A percentile compares a stretch with the other conserved stretches of the same genome.
Conservation (phyloP, 2,113 vertebrate species). For the Melozone crissalis region DNA sequence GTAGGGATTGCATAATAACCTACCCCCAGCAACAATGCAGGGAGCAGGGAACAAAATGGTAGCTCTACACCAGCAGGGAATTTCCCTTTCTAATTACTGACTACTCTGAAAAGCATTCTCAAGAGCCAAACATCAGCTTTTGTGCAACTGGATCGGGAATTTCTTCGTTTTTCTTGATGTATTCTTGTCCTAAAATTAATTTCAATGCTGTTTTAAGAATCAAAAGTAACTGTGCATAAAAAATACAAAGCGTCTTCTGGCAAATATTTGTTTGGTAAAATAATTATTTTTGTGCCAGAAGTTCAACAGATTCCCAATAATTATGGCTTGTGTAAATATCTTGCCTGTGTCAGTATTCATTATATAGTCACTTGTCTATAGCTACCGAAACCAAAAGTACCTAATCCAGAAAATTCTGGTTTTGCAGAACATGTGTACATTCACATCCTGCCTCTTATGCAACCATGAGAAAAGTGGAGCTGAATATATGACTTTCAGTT, state of each 20-base stretch:
- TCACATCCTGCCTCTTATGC: background rate
- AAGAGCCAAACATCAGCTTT: background rate
- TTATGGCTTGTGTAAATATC: background rate
- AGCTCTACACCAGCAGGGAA: conserved; percentile 36
- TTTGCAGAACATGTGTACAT: rapidly evolving
- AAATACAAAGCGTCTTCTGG: background rate
- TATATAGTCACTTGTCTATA: background rate
- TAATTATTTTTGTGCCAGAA: background rate
- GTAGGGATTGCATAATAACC: conserved; percentile 54
- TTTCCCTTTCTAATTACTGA: conserved; percentile 52
- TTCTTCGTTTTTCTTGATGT: background rate
- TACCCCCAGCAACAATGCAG: conserved; percentile 24
- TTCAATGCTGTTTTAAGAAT: background rate
- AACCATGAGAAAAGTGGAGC: background rate
- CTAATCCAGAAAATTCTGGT: background rate
- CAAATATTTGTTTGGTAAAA: background rate
- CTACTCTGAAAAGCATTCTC: background rate
- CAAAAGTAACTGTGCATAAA: background rate
- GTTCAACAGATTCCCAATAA: background rate
- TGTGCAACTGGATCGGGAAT: background rate
- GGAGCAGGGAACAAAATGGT: background rate
- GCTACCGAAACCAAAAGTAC: background rate
- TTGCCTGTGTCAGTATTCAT: background rate
- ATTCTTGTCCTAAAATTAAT: background rate
- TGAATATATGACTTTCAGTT: background rate